Conservation (phyloP, 2,888 invertebrate genomes). For the Tachina lurida region DNA sequence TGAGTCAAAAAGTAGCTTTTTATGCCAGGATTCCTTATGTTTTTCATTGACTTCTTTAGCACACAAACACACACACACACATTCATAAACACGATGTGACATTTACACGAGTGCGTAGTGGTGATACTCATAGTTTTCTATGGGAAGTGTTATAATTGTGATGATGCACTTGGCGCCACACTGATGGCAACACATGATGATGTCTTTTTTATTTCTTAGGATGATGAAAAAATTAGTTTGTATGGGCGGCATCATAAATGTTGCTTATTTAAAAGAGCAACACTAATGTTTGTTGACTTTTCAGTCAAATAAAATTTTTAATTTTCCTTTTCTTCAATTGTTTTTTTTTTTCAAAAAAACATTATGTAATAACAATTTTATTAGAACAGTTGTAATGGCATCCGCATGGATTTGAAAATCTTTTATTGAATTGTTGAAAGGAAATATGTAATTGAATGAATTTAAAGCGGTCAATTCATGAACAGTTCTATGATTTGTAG, state of each 20-base stretch:
- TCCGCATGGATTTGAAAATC: not conserved
- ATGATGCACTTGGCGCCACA: slow-evolving; percentile 67
- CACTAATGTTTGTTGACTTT: slow-evolving; percentile 30
- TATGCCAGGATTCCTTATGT: slow-evolving; percentile 23
- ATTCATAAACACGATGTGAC: not conserved
- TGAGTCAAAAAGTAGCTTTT: slow-evolving; percentile 54
- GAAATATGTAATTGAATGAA: not conserved
- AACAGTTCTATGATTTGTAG: too few species aligned
- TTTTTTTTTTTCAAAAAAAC: slow-evolving; percentile 12
- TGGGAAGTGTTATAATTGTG: slow-evolving; percentile 41
- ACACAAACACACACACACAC: not conserved
- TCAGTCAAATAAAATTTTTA: not conserved
- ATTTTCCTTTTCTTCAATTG: slow-evolving; percentile 2
- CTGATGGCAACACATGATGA: slow-evolving; percentile 52
- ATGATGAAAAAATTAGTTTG: slow-evolving; percentile 41
- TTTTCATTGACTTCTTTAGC: slow-evolving; percentile 15
- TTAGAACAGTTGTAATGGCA: slow-evolving; percentile 22
- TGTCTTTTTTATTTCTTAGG: slow-evolving; percentile 11
- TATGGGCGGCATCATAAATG: slow-evolving; percentile 20
- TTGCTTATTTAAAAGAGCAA: slow-evolving; percentile 28
- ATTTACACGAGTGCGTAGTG: not conserved
- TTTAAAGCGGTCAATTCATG: slow-evolving; percentile 10
- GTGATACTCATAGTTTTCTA: not conserved
- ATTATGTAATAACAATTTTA: slow-evolving; percentile 38
- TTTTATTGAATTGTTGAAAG: not conserved